Conservation (phyloP, 2,888 invertebrate species). For the Lasioglossum morio region DNA sequence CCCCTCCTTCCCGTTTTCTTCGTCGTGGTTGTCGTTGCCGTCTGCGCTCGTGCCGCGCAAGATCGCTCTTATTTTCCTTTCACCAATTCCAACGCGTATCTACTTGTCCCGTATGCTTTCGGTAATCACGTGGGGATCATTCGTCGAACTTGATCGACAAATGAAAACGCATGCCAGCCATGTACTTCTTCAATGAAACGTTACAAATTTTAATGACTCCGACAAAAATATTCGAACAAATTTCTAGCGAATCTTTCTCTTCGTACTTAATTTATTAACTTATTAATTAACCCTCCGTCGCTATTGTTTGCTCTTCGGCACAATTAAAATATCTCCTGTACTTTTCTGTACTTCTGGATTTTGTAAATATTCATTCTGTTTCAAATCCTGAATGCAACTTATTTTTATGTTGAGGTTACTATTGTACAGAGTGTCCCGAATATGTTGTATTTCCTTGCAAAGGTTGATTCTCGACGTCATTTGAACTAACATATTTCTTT, state of each 20-base stretch:
- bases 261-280: not conserved
- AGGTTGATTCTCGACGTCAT: no score
- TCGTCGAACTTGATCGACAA: conserved; percentile 22
- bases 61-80: conserved; percentile 54
- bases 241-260: not conserved
- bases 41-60: conserved; percentile 53
- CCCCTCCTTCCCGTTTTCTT: conserved; percentile 56
- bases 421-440: no score
- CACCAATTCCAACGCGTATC: conserved; percentile 25
- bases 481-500: no score
- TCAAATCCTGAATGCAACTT: no score
- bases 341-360: not conserved
- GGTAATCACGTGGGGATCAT: not conserved
- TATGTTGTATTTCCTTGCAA: no score
- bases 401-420: no score
- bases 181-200: not conserved
- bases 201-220: not conserved
- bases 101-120: conserved; percentile 19
- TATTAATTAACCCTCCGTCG: not conserved
- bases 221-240: not conserved
- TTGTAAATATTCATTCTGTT: no score
- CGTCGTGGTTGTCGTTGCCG: conserved; percentile 58
- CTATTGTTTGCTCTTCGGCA: no score
- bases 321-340: no score
- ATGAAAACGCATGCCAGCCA: not conserved